A percentile compares a stretch with the other conserved stretches of the same genome.
Conservation (phyloP, 2,888 invertebrate genomes). For the Colletes collaris region DNA sequence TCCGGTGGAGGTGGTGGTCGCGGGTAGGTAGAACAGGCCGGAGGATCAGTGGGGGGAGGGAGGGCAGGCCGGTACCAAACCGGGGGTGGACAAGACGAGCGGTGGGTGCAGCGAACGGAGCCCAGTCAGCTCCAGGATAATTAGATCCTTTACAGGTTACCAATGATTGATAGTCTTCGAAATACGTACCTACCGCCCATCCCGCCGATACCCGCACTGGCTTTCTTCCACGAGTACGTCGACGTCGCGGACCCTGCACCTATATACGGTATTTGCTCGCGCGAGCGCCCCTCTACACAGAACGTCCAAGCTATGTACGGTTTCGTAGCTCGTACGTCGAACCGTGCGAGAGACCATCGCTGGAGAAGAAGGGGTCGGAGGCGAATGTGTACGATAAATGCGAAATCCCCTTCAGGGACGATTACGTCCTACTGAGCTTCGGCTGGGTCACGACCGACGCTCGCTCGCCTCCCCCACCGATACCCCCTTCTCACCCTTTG, state of each 20-base stretch:
- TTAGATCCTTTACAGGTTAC: constrained; percentile 75
- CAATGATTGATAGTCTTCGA: constrained; percentile 75
- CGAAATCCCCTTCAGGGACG: constrained; percentile 72
- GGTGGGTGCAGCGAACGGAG: constrained; percentile 71
- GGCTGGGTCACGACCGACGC: constrained; percentile 65
- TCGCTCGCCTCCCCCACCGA: neutral
- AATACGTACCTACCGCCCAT: constrained; percentile 65
- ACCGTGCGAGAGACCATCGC: constrained; percentile 35
- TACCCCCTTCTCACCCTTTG: constrained; percentile 17
- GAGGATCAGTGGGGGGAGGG: constrained; percentile 41
- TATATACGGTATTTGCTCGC: neutral
- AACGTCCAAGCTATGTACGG: constrained; percentile 33
- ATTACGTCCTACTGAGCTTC: constrained; percentile 72
- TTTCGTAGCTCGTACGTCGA: constrained; percentile 58
- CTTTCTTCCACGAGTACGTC: constrained; percentile 57
- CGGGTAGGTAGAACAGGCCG: constrained; percentile 49
- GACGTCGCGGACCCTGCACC: neutral
- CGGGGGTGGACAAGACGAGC: constrained; percentile 70
- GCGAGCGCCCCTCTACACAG: constrained; percentile 22
- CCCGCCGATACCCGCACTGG: constrained; percentile 28
- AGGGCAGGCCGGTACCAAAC: constrained; percentile 53
- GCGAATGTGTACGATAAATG: constrained; percentile 69
- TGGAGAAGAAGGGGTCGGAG: constrained; percentile 1
- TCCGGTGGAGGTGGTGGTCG: constrained; percentile 48
- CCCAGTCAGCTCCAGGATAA: constrained; percentile 75